Evolutionary conservation across 1,140 invertebrate genomes (phyloP).

Genomic region (Dendrolimus kikuchii): DNA sequence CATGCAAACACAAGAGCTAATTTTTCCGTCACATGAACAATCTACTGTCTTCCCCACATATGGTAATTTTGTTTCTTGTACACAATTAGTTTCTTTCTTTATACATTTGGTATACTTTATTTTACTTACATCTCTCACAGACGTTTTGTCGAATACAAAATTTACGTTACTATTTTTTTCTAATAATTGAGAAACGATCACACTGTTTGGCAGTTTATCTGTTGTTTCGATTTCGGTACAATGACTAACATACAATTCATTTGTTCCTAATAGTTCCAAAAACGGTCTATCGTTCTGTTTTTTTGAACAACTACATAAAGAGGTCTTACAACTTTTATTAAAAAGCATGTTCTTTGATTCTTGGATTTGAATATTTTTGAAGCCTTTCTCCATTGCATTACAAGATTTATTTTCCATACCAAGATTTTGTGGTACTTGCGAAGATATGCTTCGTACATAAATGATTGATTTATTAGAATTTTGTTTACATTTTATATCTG

Average conservation of each 20-base stretch:
- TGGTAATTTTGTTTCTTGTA: slow-evolving; percentile 8
- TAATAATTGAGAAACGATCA: neutral
- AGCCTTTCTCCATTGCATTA: slow-evolving; percentile 19
- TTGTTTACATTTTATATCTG: slow-evolving; percentile 8
- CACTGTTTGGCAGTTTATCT: no score
- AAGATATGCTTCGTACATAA: slow-evolving; percentile 19
- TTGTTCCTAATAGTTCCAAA: slow-evolving; percentile 8
- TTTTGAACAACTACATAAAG: slow-evolving; percentile 6
- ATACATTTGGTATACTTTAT: neutral
- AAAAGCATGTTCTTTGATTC: slow-evolving; percentile 20
- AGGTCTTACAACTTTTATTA: slow-evolving; percentile 16
- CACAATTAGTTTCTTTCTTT: no score
- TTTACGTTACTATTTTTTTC: neutral
- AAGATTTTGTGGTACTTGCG: slow-evolving; percentile 22
- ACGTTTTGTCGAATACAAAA: neutral
- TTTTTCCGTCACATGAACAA: slow-evolving; percentile 36
- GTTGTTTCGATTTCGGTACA: slow-evolving; percentile 4
- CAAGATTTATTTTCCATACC: slow-evolving; percentile 37
- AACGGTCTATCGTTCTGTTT: neutral
- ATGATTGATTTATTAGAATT: slow-evolving; percentile 12
- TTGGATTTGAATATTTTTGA: slow-evolving; percentile 18
- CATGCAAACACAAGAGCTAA: slow-evolving; percentile 41
- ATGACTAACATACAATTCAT: slow-evolving; percentile 14
- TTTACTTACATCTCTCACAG: neutral
- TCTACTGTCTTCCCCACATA: slow-evolving; percentile 47